Percentiles rank a stretch among this genome's conserved stretches.
Conservation (phyloP, 2,797 vertebrate species). For the Falco peregrinus region DNA sequence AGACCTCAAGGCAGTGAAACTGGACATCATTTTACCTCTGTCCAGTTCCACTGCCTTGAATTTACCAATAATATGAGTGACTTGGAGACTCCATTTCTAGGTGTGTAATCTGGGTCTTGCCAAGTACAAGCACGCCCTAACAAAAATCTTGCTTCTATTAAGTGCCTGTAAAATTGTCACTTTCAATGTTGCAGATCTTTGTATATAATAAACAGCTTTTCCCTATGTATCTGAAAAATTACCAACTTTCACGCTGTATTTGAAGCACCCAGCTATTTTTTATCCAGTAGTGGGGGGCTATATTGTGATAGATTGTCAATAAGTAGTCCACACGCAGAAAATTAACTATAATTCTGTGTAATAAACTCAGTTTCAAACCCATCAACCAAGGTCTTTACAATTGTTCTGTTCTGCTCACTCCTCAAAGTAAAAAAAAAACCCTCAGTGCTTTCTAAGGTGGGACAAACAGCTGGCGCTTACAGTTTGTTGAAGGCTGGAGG, state of each 20-base stretch:
- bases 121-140: not conserved
- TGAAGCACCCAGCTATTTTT: not conserved
- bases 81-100: not conserved
- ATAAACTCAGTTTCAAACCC: not conserved
- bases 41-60: not conserved
- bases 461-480: not conserved
- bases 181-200: not conserved
- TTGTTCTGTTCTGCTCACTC: not conserved
- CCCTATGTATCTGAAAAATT: not conserved
- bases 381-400: not conserved
- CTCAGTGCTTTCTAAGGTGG: not conserved
- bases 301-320: not conserved
- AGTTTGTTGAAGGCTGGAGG: not conserved
- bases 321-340: not conserved
- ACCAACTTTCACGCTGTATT: not conserved
- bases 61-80: not conserved
- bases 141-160: not conserved
- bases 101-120: not conserved
- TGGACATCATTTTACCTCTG: not conserved
- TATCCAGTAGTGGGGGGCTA: not conserved
- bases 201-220: not conserved
- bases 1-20: not conserved
- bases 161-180: not conserved
- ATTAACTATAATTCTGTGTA: no score
- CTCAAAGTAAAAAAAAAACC: not conserved